phyloP scores from a whole-genome alignment of 2,797 vertebrate species.

The Xenops minutus region DNA sequence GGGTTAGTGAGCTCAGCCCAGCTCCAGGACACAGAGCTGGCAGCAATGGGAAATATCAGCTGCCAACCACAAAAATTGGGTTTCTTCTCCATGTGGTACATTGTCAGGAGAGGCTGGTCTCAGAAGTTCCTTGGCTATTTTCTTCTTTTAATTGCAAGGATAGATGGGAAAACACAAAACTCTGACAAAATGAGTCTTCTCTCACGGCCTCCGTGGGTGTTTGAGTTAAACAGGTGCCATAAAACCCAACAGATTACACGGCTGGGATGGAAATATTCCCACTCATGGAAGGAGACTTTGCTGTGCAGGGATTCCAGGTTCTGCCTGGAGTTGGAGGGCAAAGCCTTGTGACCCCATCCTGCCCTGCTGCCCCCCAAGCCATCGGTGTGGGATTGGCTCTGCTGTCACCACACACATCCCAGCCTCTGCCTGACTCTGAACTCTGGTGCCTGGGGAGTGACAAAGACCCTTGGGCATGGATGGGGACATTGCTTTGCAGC shows the following conservation, averaged over 20 bases:
- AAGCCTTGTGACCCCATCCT: neutral
- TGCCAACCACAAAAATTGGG: neutral
- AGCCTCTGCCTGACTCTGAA: neutral
- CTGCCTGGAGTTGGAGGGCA: neutral
- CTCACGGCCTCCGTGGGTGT: accelerated
- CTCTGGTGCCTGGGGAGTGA: accelerated
- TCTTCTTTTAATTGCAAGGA: neutral
- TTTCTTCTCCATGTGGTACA: neutral
- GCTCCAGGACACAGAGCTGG: neutral
- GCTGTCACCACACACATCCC: neutral
- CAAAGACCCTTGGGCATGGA: neutral
- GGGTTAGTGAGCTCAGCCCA: neutral
- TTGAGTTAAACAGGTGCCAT: neutral
- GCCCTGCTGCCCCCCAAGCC: accelerated
- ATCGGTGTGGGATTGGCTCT: neutral
- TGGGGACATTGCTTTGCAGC: neutral
- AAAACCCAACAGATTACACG: neutral
- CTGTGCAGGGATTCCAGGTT: neutral
- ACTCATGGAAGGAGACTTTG: neutral
- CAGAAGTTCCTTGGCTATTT: neutral
- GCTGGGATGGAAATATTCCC: neutral
- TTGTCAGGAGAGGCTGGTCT: neutral
- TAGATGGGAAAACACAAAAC: neutral
- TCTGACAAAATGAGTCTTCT: neutral
- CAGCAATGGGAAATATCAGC: neutral